Base-by-base conservation (phyloP, 2,888 invertebrate species). In the Rhabditoides inermis region DNA sequence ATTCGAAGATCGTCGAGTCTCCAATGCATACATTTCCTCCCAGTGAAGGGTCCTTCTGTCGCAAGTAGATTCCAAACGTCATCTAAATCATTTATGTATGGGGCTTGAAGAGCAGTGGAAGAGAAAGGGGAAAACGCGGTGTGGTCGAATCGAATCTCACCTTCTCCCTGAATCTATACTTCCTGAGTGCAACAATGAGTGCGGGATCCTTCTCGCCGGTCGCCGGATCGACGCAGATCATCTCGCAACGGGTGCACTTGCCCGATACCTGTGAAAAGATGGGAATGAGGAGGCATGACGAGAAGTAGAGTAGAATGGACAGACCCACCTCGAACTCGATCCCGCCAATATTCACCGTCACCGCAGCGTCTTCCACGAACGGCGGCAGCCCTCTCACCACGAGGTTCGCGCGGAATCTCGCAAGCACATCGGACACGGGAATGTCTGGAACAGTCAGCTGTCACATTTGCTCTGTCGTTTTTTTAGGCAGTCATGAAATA, bases 181-280 rank as follows among this genome's bases (percentile, higher is more conserved):
- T 56, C 3, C 76, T 51, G 25, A 80, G 65, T 2, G 79, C 78
- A 30, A 69, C 47, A 39, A 75, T 49, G 6, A 74, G 44, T 26
- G 76, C 75, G 23, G 73, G 73, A 51, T 74, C 76, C 60, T 74
- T 87, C 62, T 84, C 80, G 0, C 88, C 90, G 2, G 86, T 88
- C 41, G 82, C 80, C 79, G 90, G 92, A 78, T 94, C 86, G 56
- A 92, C 86, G 77, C 92, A 91, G 54, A 95, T 86, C 88, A 94
- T 92, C 78, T 90, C 89, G 76, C 94, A 95, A 50, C 94, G 83
- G 1, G 85, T 85, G 74, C 92, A 94, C 39, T 84, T 83, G 0
- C 88, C 88, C 32, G 60, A 62, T 44, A 72, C 69, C 73, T 74
- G 41, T 48, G 63, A 56, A 30, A 2, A 25, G 30, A 30, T 41